These are phyloP conservation scores for Patagioenas fasciata DNA, from an alignment of 2,113 vertebrate genomes.

Conservation along the genomic window DNA sequence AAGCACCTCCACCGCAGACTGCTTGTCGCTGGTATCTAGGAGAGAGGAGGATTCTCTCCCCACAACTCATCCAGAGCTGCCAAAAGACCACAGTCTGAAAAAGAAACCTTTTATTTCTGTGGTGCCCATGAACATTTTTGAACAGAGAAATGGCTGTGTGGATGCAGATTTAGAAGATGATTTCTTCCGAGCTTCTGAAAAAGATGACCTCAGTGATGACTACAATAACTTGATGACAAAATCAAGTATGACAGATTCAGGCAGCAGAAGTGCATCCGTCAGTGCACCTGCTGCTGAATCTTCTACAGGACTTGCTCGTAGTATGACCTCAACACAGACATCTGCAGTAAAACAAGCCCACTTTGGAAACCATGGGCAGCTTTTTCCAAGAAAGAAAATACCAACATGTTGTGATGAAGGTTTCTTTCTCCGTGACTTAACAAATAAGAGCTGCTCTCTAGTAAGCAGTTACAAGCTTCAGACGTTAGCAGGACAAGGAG, in stretches of 20 bases:
- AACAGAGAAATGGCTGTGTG: conserved; percentile 18
- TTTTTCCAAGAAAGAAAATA: background rate
- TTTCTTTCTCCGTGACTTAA: conserved; percentile 47
- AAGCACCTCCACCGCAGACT: background rate
- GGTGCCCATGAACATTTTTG: background rate
- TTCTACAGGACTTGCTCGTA: background rate
- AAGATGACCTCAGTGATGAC: background rate
- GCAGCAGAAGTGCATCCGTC: background rate
- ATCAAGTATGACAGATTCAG: conserved; percentile 6
- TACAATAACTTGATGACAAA: conserved; percentile 1
- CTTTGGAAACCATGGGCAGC: background rate
- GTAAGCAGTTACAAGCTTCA: background rate
- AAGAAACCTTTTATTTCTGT: background rate
- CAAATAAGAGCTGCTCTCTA: background rate
- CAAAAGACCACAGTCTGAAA: background rate
- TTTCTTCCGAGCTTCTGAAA: conserved; percentile 45
- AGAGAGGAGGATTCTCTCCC: background rate
- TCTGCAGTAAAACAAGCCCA: background rate
- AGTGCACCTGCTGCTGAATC: background rate
- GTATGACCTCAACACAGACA: background rate
- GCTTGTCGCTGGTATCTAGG: background rate
- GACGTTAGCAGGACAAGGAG: background rate
- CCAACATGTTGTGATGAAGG: background rate
- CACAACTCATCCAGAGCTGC: background rate
- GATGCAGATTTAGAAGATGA: conserved; percentile 10